phyloP scores from a whole-genome alignment of 2,888 invertebrate species.

The Drosophila kambysellisi region DNA sequence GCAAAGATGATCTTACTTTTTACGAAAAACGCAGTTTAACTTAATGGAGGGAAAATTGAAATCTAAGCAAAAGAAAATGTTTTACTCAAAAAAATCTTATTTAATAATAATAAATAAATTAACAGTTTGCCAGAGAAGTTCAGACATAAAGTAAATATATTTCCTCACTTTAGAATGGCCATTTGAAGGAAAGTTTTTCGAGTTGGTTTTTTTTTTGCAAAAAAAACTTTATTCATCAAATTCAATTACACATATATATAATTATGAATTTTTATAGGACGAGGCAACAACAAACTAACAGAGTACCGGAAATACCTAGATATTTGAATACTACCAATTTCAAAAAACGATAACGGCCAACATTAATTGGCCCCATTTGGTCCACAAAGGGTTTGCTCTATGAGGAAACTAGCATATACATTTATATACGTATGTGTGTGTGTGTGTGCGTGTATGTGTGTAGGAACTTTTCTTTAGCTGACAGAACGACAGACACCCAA shows the following conservation, averaged over 20 bases:
- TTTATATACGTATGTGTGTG: conserved; percentile 15
- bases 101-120: neutral
- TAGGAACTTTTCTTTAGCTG: conserved; percentile 1
- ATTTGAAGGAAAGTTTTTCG: neutral
- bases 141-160: neutral
- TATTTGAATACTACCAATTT: conserved; percentile 33
- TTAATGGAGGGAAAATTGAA: neutral
- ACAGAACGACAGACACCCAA: conserved; percentile 12
- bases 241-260: conserved; percentile 50
- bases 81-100: neutral
- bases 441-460: conserved; percentile 9
- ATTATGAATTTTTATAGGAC: conserved; percentile 27
- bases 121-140: neutral
- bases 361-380: conserved; percentile 44
- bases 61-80: neutral
- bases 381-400: conserved; percentile 47
- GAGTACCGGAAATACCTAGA: conserved; percentile 8
- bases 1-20: too few relatives aligned
- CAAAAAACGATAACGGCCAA: conserved; percentile 40
- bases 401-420: conserved; percentile 26
- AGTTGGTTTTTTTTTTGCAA: conserved; percentile 48
- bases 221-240: conserved; percentile 65
- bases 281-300: conserved; percentile 36
- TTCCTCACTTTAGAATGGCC: conserved; percentile 20
- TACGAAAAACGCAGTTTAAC: too few relatives aligned